Evolutionary conservation across 2,888 invertebrate species (phyloP), one percentile per base, ranked within the genome.

Genomic region (Lasioglossum oenotherae): DNA sequence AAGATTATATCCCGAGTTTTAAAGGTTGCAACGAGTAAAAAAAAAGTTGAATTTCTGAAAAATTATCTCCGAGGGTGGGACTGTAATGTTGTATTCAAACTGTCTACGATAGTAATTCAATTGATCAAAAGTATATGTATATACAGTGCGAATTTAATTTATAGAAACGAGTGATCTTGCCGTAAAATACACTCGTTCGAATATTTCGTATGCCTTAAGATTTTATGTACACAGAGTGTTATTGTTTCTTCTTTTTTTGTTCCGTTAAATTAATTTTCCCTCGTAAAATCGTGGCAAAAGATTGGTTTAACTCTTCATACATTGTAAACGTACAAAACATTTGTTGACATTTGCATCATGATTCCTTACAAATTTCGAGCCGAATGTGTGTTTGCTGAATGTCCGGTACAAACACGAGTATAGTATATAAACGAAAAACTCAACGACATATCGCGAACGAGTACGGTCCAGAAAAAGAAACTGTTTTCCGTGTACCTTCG

Each of bases 281-380:
- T 69, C 78, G 27, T 67, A 80, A 73, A 72, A 74, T 73, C 73
- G 74, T 84, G 64, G 80, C 71, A 77, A 80, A 78, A 77, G 10
- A 74, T 73, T 38, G 72, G 23, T 57, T 73, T 81, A 67, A 87
- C 74, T 77, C 74, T 81, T 80, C 71, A 57, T 80, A 79, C 82
- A 81, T 81, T 80, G 74, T 64, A 84, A 86, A 84, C 6, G 67
- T 88, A 87, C 77, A 87, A 88, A 88, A 88, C 84, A 76, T 80
- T 84, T 82, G 35, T n/a, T 60, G 78, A 84, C 74, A 67, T 87
- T 75, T 78, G n/a, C 81, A 53, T 72, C 60, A 57, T 44, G 71
- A 76, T 83, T 83, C 71, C 53, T 71, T 78, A 81, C 76, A 76
- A 85, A 81, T 89, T 85, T 80, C 78, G 69, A 72, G 82, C 76